Evolutionary conservation across 2,113 vertebrate species (phyloP), one percentile per base, ranked within the genome.

Genomic region (Hiodon alosoides): DNA sequence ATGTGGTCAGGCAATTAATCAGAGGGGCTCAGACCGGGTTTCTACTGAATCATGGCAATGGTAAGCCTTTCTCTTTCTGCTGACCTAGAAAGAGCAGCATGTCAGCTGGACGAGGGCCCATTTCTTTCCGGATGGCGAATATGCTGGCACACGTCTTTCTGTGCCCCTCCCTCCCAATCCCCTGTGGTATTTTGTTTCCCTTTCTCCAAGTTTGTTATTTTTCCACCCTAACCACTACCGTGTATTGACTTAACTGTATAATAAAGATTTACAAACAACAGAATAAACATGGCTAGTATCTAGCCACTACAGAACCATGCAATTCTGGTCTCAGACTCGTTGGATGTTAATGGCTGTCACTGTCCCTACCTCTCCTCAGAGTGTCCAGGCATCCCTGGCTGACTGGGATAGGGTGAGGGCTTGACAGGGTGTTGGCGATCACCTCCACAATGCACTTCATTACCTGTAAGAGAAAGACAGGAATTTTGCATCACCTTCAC

Each of bases 381-480:
- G 84, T 93, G 82, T 91, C 90, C 76, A 94, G 86, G 80, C 97
- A 99, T 79, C 95, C 90, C 71, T 90, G 87, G 17, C 94, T 97
- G 88, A 97, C 88, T 0, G 95, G 92, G 55, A 90, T 48, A 46
- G 91, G 91, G 55, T 88, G 92, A 80, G 95, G 95, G 78, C 92
- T 95, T 0, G 93, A 93, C 4, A 99, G 86, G 0, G 93, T 93
- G 50, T 96, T 93, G 0, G 95, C 92, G 84, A 99, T 90, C 66
- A 93, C 94, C 84, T 99, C 96, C 48, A 96, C 93, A 10, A 98
- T 93, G 81, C 97, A 99, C 81, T 93, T 95, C 93, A 97, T 95
- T 84, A 98, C 94, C 96, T 98, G 82, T 4, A 50, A 31, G 74
- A 31, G 31, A 31, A 31, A 31, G 31, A 31, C 31, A 31, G 31